Evolutionary conservation across 1,140 invertebrate species (phyloP).

Genomic region (Bombus haemorrhoidalis): DNA sequence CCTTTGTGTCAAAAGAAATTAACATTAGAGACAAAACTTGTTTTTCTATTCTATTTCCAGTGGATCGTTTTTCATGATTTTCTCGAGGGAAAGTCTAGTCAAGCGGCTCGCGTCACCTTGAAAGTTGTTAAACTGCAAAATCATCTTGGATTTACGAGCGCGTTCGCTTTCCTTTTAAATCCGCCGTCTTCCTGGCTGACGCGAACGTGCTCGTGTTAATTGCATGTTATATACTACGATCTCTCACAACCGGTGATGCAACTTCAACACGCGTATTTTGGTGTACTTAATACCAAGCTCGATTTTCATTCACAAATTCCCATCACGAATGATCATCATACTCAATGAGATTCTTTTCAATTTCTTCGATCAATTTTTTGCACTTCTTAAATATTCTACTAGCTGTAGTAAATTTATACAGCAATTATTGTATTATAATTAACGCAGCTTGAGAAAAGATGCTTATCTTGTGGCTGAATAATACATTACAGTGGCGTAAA

Average conservation of each 20-base stretch:
- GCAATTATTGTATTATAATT: neutral
- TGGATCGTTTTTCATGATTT: neutral
- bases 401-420: no score
- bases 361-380: neutral
- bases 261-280: neutral
- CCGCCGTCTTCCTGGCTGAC: neutral
- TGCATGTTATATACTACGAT: neutral
- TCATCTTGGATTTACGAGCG: neutral
- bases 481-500: neutral
- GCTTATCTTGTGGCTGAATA: neutral
- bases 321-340: neutral
- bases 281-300: neutral
- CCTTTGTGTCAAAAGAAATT: no score
- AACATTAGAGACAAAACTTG: no score
- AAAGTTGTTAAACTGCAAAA: conserved; percentile 13
- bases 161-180: conserved; percentile 10
- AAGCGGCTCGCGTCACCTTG: conserved; percentile 20
- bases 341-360: neutral
- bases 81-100: conserved; percentile 13
- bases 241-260: neutral
- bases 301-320: neutral
- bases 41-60: neutral
- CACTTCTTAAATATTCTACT: neutral
- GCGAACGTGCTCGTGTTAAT: neutral
- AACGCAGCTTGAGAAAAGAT: neutral